phyloP scores from a whole-genome alignment of 2,888 invertebrate species.

The Drosophila fulvimacula region DNA sequence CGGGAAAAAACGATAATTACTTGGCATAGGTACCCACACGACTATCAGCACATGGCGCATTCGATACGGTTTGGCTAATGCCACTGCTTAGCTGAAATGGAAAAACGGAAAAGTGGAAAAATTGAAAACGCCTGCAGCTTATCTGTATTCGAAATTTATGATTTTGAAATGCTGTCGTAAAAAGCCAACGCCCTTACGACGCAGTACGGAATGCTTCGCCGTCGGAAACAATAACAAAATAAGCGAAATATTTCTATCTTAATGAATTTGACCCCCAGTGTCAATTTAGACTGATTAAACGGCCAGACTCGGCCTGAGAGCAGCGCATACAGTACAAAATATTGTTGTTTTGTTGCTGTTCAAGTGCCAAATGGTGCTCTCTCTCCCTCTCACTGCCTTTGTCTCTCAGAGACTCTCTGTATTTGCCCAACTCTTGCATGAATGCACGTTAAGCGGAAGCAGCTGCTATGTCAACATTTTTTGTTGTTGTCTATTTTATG shows the following conservation, averaged over 20 bases:
- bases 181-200: constrained; percentile 52
- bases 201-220: constrained; percentile 18
- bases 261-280: constrained; percentile 84
- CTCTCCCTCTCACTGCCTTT: background rate
- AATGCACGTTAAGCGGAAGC: constrained; percentile 22
- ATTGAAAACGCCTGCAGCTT: constrained; percentile 47
- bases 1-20: constrained; percentile 47
- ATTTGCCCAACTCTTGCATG: background rate
- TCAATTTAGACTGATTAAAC: constrained; percentile 84
- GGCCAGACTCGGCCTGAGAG: constrained; percentile 56
- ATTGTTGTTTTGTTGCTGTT: constrained; percentile 23
- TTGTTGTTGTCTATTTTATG: constrained; percentile 37
- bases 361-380: constrained; percentile 9
- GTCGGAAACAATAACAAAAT: constrained; percentile 60
- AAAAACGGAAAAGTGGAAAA: constrained; percentile 16
- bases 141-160: constrained; percentile 56
- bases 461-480: constrained; percentile 37
- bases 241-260: constrained; percentile 72
- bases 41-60: constrained; percentile 26
- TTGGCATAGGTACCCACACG: constrained; percentile 21
- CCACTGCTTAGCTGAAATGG: constrained; percentile 6
- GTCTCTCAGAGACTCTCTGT: background rate
- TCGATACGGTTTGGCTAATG: constrained; percentile 29
- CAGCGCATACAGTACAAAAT: constrained; percentile 10
- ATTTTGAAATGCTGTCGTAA: constrained; percentile 27